A percentile compares a stretch with the other conserved stretches of the same genome.
phyloP scores from a whole-genome alignment of 2,113 vertebrate genomes.

The Donacobius atricapilla region DNA sequence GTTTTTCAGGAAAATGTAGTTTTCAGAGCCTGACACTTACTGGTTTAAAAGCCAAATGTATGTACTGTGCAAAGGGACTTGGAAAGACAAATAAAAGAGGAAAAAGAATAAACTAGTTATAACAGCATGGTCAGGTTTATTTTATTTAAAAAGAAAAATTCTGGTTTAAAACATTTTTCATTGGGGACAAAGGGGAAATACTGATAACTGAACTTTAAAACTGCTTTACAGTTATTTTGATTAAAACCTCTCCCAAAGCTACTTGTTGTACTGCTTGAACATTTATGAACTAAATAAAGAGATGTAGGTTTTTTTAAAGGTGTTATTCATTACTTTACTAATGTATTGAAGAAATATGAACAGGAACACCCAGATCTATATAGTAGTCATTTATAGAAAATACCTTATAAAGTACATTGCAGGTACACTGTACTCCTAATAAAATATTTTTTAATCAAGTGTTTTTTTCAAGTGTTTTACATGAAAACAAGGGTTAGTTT shows the following conservation, averaged over 20 bases:
- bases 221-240: background rate
- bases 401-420: constrained; percentile 70
- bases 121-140: background rate
- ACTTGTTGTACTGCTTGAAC: constrained; percentile 71
- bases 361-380: constrained; percentile 37
- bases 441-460: constrained; percentile 71
- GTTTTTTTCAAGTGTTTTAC: background rate
- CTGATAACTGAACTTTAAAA: background rate
- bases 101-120: background rate
- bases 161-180: background rate
- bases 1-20: background rate
- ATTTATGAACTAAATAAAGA: constrained; percentile 77
- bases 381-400: constrained; percentile 58
- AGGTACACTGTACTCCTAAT: constrained; percentile 73
- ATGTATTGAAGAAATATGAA: constrained; percentile 50
- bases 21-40: background rate
- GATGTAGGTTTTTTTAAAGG: constrained; percentile 68
- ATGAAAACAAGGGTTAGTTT: background rate
- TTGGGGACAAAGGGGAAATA: background rate
- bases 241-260: constrained; percentile 57
- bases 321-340: constrained; percentile 55
- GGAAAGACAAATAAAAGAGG: background rate
- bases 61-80: background rate
- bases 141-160: background rate
- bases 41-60: background rate